Evolutionary conservation across 2,797 vertebrate genomes (phyloP).

Genomic region (Myotis myotis): DNA sequence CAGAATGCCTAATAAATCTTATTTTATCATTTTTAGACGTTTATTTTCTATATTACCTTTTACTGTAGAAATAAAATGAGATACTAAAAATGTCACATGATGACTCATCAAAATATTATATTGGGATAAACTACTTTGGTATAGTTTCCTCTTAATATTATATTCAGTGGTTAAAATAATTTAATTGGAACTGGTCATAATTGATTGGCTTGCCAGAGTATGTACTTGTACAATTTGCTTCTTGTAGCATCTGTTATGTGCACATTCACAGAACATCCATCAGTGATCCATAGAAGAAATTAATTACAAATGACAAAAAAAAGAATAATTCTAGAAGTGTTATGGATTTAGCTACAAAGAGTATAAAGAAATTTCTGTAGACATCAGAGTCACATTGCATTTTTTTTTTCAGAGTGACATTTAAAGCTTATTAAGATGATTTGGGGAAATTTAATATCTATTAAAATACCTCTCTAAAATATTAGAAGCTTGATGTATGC

Average conservation of each 20-base stretch:
- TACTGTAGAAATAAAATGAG: background rate
- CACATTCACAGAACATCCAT: background rate
- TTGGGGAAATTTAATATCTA: background rate
- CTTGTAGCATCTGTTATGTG: background rate
- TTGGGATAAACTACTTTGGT: background rate
- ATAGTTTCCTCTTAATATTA: background rate
- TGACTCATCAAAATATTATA: background rate
- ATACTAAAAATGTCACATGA: background rate
- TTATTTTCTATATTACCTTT: slow-evolving; percentile 8
- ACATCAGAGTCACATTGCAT: background rate
- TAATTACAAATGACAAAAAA: slow-evolving; percentile 9
- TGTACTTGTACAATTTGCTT: background rate
- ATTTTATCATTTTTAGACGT: background rate
- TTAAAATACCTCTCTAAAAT: background rate
- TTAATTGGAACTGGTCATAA: slow-evolving; percentile 15
- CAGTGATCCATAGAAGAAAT: background rate
- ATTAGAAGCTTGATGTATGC: background rate
- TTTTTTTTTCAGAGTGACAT: slow-evolving; percentile 22
- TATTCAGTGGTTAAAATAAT: background rate
- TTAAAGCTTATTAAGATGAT: slow-evolving; percentile 18
- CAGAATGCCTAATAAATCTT: background rate
- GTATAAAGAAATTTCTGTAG: background rate
- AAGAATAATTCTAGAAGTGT: background rate
- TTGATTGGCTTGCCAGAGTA: slow-evolving; percentile 4
- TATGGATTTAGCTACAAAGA: background rate